phyloP scores from a whole-genome alignment of 2,888 invertebrate species.

The Malthinus seriepunctatus region DNA sequence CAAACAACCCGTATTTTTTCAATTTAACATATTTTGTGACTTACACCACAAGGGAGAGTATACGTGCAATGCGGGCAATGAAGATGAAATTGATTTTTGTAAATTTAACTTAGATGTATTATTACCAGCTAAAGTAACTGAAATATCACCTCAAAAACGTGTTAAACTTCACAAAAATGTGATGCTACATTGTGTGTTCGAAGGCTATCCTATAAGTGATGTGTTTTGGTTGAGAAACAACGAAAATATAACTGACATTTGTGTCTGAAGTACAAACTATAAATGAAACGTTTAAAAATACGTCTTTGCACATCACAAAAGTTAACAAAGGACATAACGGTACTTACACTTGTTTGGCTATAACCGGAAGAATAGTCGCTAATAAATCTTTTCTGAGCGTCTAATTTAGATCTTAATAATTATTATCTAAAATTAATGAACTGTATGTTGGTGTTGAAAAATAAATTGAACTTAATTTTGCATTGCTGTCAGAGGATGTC shows the following conservation, averaged over 20 bases:
- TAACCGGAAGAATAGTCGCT: slow-evolving; percentile 41
- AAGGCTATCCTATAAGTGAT: slow-evolving; percentile 63
- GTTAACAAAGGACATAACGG: slow-evolving; percentile 74
- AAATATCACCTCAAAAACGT: slow-evolving; percentile 54
- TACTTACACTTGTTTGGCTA: slow-evolving; percentile 62
- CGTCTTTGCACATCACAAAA: slow-evolving; percentile 61
- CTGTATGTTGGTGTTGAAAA: too few relatives aligned
- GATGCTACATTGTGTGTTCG: slow-evolving; percentile 59
- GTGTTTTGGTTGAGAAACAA: slow-evolving; percentile 64
- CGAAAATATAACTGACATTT: slow-evolving; percentile 50
- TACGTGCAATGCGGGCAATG: slow-evolving; percentile 59
- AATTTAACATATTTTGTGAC: too few relatives aligned
- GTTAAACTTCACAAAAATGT: slow-evolving; percentile 59
- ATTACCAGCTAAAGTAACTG: slow-evolving; percentile 57
- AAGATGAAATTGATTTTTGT: slow-evolving; percentile 47
- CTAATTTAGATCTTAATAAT: too few relatives aligned
- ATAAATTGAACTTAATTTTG: too few relatives aligned
- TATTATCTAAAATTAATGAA: too few relatives aligned
- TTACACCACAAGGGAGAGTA: slow-evolving; percentile 64
- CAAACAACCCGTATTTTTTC: too few relatives aligned
- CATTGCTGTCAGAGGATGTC: too few relatives aligned
- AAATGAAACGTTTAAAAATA: slow-evolving; percentile 63
- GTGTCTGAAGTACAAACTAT: slow-evolving; percentile 47
- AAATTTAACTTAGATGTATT: slow-evolving; percentile 52
- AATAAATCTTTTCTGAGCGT: too few relatives aligned